Base-by-base conservation (phyloP, 2,888 invertebrate species). In the Drosophila borealis region DNA sequence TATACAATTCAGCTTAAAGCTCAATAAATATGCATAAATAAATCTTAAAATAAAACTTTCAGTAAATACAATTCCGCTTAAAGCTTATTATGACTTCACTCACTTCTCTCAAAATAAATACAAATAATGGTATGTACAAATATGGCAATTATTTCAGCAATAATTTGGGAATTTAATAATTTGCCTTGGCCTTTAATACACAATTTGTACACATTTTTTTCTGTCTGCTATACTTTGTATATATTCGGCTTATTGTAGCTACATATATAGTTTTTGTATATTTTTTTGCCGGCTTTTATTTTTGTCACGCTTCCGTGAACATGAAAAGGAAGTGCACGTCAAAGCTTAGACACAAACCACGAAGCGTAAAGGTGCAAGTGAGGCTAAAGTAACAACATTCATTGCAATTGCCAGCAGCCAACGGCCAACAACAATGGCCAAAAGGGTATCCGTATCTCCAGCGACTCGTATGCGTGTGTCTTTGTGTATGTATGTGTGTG, bases 291-390 rank as follows among this genome's bases (percentile, higher is more conserved):
- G 42, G 42, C 42, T 66, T 74, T 79, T 68, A 56, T 68, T 60
- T 74, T 59, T 76, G 81, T 62, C 76, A 76, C 73, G 88, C 70
- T 73, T 79, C 70, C 78, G 66, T 66, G 63, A 66, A 75, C 82
- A 81, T 90, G 82, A 88, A 89, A 89, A 89, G 90, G 90, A 90
- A 90, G 90, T 89, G 74, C 87, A 83, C 85, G 91, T 90, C 89
- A 86, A 86, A 88, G 89, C 89, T 84, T 88, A 89, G 89, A 89
- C 88, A 88, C 86, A 82, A 89, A 80, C 83, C 79, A 81, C 79
- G 80, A 81, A 89, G 87, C 86, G 89, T 86, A 89, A 90, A 91
- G 88, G 86, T 88, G 90, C 89, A 88, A 89, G 81, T 82, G 82
- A 88, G 85, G 76, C 83, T 74, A 78, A 77, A 85, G 78, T 76